Evolutionary conservation across 2,888 invertebrate genomes (phyloP).

Genomic region (Cephus spinipes): DNA sequence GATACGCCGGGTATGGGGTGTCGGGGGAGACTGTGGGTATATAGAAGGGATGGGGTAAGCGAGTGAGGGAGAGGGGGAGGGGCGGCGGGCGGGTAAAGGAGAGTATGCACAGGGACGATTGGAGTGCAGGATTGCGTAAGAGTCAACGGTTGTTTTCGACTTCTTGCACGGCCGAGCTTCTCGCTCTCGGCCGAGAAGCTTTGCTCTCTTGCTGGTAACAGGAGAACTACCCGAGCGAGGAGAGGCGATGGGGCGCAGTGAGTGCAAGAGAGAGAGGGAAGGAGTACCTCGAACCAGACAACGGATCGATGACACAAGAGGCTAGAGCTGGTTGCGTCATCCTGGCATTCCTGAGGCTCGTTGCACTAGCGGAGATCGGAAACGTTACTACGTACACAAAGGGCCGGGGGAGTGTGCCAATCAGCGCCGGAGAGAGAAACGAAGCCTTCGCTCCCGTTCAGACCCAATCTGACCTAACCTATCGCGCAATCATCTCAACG

Average conservation of each 20-base stretch:
- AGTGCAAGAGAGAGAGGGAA: background rate
- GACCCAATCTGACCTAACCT: background rate
- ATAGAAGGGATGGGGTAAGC: background rate
- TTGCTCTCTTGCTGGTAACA: background rate
- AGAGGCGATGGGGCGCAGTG: background rate
- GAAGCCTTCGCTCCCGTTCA: background rate
- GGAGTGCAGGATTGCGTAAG: conserved; percentile 44
- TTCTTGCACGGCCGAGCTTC: conserved; percentile 14
- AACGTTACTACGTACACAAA: background rate
- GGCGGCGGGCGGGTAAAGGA: background rate
- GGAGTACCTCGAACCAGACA: background rate
- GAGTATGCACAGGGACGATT: background rate
- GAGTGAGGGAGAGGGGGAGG: too few species aligned
- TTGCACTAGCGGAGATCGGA: background rate
- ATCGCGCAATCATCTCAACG: background rate
- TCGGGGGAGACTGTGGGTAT: background rate
- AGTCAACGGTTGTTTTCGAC: conserved; percentile 58
- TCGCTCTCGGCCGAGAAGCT: background rate
- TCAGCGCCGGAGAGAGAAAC: background rate
- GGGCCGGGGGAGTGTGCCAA: background rate
- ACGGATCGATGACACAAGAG: background rate
- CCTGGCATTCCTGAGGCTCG: conserved; percentile 48
- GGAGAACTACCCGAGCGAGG: background rate
- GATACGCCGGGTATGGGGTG: background rate
- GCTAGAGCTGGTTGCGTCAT: conserved; percentile 50